A percentile compares a stretch with the other conserved stretches of the same genome.
phyloP scores from a whole-genome alignment of 1,140 invertebrate species.

The Cardiocondyla obscurior region DNA sequence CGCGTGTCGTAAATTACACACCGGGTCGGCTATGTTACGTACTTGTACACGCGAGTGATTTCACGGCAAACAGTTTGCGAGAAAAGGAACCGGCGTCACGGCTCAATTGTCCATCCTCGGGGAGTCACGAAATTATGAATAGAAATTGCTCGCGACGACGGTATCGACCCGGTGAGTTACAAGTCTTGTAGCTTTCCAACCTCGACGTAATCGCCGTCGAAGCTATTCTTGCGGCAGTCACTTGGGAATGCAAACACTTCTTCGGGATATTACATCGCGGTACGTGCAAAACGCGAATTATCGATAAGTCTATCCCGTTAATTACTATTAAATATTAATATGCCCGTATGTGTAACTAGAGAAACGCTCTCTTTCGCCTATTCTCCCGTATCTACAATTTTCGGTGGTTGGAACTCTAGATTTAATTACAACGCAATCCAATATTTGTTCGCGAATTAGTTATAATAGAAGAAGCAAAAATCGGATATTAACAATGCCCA shows the following conservation, averaged over 20 bases:
- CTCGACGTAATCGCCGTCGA: not conserved
- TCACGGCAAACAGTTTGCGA: conserved; percentile 22
- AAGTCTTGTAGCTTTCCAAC: conserved; percentile 16
- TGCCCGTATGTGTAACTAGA: not conserved
- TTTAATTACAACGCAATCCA: not conserved
- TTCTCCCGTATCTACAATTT: not conserved
- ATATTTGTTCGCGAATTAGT: conserved; percentile 32
- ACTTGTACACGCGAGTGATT: conserved; percentile 28
- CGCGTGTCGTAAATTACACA: conserved; percentile 64
- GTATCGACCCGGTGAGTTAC: not conserved
- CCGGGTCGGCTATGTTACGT: conserved; percentile 36
- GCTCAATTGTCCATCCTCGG: not conserved
- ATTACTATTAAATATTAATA: not conserved
- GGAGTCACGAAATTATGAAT: conserved; percentile 31
- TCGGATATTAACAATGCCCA: conserved; percentile 26
- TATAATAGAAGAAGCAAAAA: conserved; percentile 15
- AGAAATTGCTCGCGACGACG: not conserved
- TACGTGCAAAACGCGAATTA: not conserved
- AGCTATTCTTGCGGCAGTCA: not conserved
- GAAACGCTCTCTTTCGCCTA: not conserved
- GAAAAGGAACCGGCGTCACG: conserved; percentile 14
- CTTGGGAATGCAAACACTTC: conserved; percentile 7
- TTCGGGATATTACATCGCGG: not conserved
- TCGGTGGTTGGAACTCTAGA: not conserved
- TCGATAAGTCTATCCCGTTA: not conserved